Percentiles rank a stretch among this genome's conserved stretches.
phyloP scores from a whole-genome alignment of 2,888 invertebrate genomes.

The Sepioteuthis lessoniana region DNA sequence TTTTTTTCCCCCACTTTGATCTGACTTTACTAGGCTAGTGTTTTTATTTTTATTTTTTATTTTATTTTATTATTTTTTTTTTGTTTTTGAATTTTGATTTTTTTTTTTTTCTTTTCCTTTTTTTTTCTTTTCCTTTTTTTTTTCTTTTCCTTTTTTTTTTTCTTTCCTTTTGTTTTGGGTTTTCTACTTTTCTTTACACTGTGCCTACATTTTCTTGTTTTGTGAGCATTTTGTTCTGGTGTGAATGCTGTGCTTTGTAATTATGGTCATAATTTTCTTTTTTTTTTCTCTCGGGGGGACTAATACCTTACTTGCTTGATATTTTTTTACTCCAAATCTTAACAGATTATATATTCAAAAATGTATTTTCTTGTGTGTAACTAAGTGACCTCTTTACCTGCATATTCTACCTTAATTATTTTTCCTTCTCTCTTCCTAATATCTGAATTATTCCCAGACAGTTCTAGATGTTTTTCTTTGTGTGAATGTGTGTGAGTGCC shows the following conservation, averaged over 20 bases:
- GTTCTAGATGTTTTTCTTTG: not conserved
- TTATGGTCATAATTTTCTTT: not conserved
- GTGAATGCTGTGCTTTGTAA: conserved; percentile 33
- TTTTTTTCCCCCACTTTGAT: not conserved
- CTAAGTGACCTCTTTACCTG: not conserved
- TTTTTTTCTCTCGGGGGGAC: not conserved
- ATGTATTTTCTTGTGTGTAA: not conserved
- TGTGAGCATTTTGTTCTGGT: conserved; percentile 33
- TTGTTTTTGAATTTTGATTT: not conserved
- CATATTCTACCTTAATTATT: not conserved
- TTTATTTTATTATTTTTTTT: not conserved
- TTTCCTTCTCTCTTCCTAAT: not conserved
- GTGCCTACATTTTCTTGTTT: conserved; percentile 12
- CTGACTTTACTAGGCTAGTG: conserved; percentile 33
- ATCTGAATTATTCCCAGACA: not conserved
- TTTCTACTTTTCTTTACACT: not conserved
- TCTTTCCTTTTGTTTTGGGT: not conserved
- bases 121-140: not conserved
- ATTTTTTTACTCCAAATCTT: not conserved
- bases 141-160: not conserved
- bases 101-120: not conserved
- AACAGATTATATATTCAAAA: not conserved
- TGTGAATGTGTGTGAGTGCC: not conserved
- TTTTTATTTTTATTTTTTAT: not conserved
- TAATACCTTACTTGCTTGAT: conserved; percentile 33